A percentile compares a stretch with the other conserved stretches of the same genome.
These are phyloP conservation scores for Mystacornis crossleyi DNA, from an alignment of 2,113 vertebrate species.

Conservation along the genomic window DNA sequence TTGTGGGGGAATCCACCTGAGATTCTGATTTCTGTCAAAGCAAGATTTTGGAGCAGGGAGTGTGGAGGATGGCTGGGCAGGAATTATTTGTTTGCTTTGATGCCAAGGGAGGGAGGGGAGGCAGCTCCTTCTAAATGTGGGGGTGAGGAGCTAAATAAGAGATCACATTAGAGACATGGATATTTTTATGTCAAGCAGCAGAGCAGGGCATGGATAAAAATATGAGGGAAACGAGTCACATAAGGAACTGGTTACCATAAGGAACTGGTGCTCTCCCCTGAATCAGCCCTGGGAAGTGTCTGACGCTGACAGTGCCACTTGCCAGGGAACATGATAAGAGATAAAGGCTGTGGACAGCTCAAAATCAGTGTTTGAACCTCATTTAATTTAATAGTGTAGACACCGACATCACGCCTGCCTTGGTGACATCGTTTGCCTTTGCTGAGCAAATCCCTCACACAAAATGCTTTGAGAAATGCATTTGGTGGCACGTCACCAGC, in stretches of 20 bases:
- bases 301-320: background rate
- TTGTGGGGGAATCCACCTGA: too few relatives aligned
- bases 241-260: background rate
- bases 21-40: background rate
- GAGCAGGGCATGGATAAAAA: background rate
- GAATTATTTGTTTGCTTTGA: background rate
- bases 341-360: background rate
- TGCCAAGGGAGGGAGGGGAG: background rate
- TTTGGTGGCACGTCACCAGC: background rate
- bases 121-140: background rate
- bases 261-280: background rate
- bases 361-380: background rate
- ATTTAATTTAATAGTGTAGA: background rate
- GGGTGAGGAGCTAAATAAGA: background rate
- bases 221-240: background rate
- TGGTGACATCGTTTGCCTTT: background rate
- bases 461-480: rapidly evolving
- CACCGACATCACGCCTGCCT: background rate
- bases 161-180: rapidly evolving
- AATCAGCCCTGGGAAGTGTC: background rate
- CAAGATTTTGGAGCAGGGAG: background rate
- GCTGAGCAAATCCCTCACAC: background rate
- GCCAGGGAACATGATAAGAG: background rate
- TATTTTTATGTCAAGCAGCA: background rate
- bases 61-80: background rate